These are phyloP conservation scores for Oikopleura dioica DNA, from an alignment of 23 tunicate species.

Conservation along the genomic window DNA sequence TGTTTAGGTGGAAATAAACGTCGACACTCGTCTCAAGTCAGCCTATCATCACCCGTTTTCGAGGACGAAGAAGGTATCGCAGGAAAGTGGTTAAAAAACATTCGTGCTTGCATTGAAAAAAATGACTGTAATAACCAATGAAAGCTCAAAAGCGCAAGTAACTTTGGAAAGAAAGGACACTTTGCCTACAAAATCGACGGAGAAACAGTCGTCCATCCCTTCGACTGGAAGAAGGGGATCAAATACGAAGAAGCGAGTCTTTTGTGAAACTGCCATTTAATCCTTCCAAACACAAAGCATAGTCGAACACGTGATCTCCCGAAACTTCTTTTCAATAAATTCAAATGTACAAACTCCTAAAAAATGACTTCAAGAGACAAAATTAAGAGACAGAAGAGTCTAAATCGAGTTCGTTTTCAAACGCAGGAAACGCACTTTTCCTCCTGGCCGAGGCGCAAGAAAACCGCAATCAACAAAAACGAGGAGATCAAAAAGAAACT, in stretches of 20 bases:
- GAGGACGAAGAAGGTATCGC: neutral
- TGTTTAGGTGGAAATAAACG: neutral
- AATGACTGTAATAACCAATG: too few species aligned
- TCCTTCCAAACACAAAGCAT: neutral
- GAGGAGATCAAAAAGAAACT: too few species aligned
- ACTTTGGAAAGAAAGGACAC: neutral
- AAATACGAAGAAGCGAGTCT: neutral
- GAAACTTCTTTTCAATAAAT: too few species aligned
- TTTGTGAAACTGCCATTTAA: neutral
- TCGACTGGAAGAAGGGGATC: neutral
- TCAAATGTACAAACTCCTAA: too few species aligned
- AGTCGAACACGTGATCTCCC: too few species aligned
- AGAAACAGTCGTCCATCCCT: neutral
- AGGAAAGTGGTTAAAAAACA: too few species aligned
- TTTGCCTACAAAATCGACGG: neutral
- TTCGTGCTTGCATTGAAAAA: too few species aligned
- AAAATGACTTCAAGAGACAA: too few species aligned
- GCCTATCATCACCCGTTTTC: neutral
- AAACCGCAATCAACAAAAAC: too few species aligned
- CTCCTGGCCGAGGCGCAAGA: too few species aligned
- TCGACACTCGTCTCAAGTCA: neutral
- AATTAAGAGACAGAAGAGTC: too few species aligned
- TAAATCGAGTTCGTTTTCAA: neutral
- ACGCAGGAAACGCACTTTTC: neutral
- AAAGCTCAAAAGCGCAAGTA: neutral